Evolutionary conservation across 2,797 vertebrate species (phyloP), one percentile per base, ranked within the genome.

Genomic region (Scolopax bukidnonensis): DNA sequence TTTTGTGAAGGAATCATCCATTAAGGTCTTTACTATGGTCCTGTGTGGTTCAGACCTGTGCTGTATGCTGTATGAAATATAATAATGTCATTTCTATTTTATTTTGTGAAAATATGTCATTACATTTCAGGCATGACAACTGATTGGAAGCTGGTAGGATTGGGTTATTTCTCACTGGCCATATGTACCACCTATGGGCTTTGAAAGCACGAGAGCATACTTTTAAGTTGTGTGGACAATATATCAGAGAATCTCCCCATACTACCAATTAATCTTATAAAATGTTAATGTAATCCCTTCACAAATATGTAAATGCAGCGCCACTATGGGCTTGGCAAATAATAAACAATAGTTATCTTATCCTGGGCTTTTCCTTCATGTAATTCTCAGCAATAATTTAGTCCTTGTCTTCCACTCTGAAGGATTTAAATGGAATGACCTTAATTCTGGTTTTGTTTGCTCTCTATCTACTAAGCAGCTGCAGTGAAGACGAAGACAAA

Each of bases 371-470:
- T 97, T 95, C 78, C 88, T 96, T 92, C 95, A 41, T 91, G 76
- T 96, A 96, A 97, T 97, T 97, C 96, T 97, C 85, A 94, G 94
- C 92, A 97, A 97, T 98, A 98, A 98, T 97, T 98, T 97, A 98
- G 97, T 96, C 91, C 96, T 97, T 96, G 96, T 95, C 96, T 97
- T 97, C 97, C 95, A 97, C 92, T 97, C 95, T 97, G 95, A 97
- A 98, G 97, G 97, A 98, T 98, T 98, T 98, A 98, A 98, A 98
- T 97, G 97, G 96, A 98, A 98, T 98, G 97, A 98, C 97, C 97
- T 98, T 98, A 98, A 98, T 98, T 98, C 97, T 97, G 74, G 75
- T 96, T 98, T 98, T 98, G 97, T 98, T 98, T 98, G 98, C 97
- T 97, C 95, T 98, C 93, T 97, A 92, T 97, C 97, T 97, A 50